Conservation (phyloP, 64 coral and sea anemone species). For the Montipora cactus region DNA sequence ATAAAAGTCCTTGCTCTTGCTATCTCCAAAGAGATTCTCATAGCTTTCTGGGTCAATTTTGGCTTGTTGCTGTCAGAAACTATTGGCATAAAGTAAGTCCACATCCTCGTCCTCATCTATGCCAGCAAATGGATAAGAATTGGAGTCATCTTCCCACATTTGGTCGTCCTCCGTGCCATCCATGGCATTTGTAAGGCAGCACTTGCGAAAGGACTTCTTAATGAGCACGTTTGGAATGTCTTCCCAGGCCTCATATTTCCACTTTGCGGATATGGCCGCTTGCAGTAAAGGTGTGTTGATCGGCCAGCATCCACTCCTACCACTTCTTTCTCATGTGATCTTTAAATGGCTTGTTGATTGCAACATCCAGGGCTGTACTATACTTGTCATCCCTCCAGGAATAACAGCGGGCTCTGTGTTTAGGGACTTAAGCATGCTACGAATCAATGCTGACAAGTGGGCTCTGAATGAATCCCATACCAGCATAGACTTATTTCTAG, state of each 20-base stretch:
- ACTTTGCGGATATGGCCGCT: slow-evolving; percentile 32
- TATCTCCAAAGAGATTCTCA: slow-evolving; percentile 22
- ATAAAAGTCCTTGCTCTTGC: slow-evolving; percentile 36
- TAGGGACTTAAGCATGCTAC: neutral
- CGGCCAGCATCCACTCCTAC: slow-evolving; percentile 60
- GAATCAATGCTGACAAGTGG: slow-evolving; percentile 23
- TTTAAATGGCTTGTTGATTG: slow-evolving; percentile 70
- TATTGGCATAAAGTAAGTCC: slow-evolving; percentile 19
- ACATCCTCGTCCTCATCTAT: slow-evolving; percentile 20
- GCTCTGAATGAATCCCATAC: slow-evolving; percentile 60
- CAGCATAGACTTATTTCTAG: slow-evolving; percentile 38
- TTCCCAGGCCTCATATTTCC: slow-evolving; percentile 31
- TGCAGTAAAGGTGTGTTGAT: slow-evolving; percentile 46
- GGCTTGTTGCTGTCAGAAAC: neutral
- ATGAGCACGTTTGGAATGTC: slow-evolving; percentile 44
- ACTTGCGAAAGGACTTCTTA: slow-evolving; percentile 28
- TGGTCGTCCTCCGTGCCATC: slow-evolving; percentile 60
- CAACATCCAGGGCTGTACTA: slow-evolving; percentile 72
- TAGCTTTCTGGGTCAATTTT: slow-evolving; percentile 13
- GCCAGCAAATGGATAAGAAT: neutral
- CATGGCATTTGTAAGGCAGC: slow-evolving; percentile 36
- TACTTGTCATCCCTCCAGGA: slow-evolving; percentile 61
- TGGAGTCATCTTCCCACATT: slow-evolving; percentile 9
- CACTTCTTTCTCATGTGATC: slow-evolving; percentile 41
- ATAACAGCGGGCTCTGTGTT: slow-evolving; percentile 60